These are phyloP conservation scores for Drosophila mettleri DNA, from an alignment of 2,888 invertebrate genomes.

Conservation along the genomic window DNA sequence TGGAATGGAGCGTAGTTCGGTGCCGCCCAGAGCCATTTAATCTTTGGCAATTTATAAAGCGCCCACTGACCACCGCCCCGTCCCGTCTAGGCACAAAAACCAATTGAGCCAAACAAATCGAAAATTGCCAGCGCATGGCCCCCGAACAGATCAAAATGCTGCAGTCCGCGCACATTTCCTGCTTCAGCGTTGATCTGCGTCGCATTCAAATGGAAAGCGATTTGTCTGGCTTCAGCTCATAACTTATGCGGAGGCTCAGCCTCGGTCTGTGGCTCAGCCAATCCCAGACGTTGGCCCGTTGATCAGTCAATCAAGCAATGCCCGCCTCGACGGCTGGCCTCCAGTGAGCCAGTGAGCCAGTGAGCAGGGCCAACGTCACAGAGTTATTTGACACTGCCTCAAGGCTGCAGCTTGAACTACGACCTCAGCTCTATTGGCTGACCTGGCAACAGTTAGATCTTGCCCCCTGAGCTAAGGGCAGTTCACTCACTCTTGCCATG, in stretches of 20 bases:
- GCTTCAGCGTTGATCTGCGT: constrained; percentile 45
- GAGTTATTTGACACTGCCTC: constrained; percentile 16
- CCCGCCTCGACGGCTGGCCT: constrained; percentile 25
- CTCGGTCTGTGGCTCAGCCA: background rate
- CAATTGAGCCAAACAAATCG: constrained; percentile 40
- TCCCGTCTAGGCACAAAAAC: constrained; percentile 9
- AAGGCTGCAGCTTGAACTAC: constrained; percentile 49
- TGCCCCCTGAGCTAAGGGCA: constrained; percentile 1
- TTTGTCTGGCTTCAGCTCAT: constrained; percentile 82
- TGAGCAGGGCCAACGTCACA: constrained; percentile 62
- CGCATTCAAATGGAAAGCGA: constrained; percentile 83
- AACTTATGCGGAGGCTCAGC: constrained; percentile 59
- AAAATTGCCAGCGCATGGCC: constrained; percentile 46
- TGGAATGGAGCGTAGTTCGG: constrained; percentile 26
- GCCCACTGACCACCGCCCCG: constrained; percentile 2
- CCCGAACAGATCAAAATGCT: constrained; percentile 13
- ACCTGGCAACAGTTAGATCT: constrained; percentile 9
- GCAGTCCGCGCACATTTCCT: constrained; percentile 34
- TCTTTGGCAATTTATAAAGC: constrained; percentile 44
- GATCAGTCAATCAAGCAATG: constrained; percentile 71
- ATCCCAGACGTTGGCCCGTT: constrained; percentile 27
- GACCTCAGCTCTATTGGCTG: constrained; percentile 41
- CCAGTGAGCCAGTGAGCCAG: constrained; percentile 44
- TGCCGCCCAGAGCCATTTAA: constrained; percentile 38
- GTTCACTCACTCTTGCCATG: constrained; percentile 3